Evolutionary conservation across 2,113 vertebrate species (phyloP).

Genomic region (Pantherophis guttatus): DNA sequence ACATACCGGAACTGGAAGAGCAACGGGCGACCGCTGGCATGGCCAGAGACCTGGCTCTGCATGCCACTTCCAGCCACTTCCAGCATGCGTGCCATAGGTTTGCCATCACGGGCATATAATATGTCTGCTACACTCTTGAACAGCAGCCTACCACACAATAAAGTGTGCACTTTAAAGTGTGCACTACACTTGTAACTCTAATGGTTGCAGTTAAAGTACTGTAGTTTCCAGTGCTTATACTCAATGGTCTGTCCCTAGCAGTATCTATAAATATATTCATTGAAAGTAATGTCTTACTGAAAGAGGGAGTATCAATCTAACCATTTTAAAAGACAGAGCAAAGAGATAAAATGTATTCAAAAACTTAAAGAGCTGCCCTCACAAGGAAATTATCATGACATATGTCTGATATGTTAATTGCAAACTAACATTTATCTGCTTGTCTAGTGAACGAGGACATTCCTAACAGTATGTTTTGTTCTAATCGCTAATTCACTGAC

Average conservation of each 20-base stretch:
- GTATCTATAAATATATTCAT: constrained; percentile 13
- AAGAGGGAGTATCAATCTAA: background rate
- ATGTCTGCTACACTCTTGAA: background rate
- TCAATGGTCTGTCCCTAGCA: background rate
- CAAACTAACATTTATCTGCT: constrained; percentile 32
- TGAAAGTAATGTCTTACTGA: background rate
- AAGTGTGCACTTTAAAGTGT: background rate
- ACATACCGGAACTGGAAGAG: too few relatives aligned
- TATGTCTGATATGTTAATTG: constrained; percentile 16
- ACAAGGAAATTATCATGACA: background rate
- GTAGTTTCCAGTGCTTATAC: background rate
- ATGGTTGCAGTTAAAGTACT: background rate
- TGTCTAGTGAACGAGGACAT: constrained; percentile 27
- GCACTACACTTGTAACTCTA: background rate
- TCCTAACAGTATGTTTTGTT: constrained; percentile 27
- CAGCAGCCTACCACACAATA: background rate
- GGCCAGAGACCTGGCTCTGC: too few relatives aligned
- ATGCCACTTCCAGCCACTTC: too few relatives aligned
- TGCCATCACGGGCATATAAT: background rate
- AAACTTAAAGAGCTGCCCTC: background rate
- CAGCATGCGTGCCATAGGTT: too few relatives aligned
- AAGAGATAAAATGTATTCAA: constrained; percentile 22
- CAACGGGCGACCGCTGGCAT: too few relatives aligned
- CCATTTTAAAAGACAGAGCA: background rate
- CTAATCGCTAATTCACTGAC: constrained; percentile 31